A percentile compares a stretch with the other conserved stretches of the same genome.
Evolutionary conservation across 2,888 invertebrate genomes (phyloP).

Genomic region (Drosophila subsilvestris): DNA sequence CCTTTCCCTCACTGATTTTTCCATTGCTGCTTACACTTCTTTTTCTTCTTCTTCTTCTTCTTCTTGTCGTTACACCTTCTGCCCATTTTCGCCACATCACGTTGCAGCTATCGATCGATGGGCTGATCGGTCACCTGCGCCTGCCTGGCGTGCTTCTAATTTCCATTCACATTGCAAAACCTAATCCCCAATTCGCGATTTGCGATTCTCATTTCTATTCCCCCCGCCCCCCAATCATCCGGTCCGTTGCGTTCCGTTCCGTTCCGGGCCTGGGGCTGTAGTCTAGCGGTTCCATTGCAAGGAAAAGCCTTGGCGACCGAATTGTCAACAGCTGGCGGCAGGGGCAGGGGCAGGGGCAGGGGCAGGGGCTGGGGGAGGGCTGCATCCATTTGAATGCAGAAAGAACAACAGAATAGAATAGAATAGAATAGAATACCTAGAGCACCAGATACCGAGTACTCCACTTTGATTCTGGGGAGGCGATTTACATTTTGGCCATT

Average conservation of each 20-base stretch:
- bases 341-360: neutral
- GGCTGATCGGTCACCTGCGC: slow-evolving; percentile 65
- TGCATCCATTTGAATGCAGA: slow-evolving; percentile 20
- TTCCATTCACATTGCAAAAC: slow-evolving; percentile 47
- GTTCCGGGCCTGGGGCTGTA: too few relatives aligned
- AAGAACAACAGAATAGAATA: slow-evolving; percentile 12
- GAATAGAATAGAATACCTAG: neutral
- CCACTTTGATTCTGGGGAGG: slow-evolving; percentile 20
- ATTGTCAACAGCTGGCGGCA: slow-evolving; percentile 22
- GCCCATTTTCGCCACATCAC: slow-evolving; percentile 42
- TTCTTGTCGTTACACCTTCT: neutral
- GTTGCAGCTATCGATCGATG: slow-evolving; percentile 49
- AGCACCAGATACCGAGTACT: slow-evolving; percentile 29
- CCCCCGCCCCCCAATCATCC: slow-evolving; percentile 60
- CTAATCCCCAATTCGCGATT: slow-evolving; percentile 42
- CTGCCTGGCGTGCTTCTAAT: slow-evolving; percentile 62
- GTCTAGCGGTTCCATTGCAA: slow-evolving; percentile 61
- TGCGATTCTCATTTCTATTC: slow-evolving; percentile 38
- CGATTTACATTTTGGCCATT: slow-evolving; percentile 49
- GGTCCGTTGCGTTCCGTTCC: too few relatives aligned
- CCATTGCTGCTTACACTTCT: neutral
- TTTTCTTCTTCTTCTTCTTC: neutral
- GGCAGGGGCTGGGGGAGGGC: neutral
- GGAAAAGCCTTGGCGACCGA: slow-evolving; percentile 69
- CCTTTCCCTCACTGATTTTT: too few relatives aligned